Evolutionary conservation across 1,140 invertebrate species (phyloP).

Genomic region (Drosophila lowei): DNA sequence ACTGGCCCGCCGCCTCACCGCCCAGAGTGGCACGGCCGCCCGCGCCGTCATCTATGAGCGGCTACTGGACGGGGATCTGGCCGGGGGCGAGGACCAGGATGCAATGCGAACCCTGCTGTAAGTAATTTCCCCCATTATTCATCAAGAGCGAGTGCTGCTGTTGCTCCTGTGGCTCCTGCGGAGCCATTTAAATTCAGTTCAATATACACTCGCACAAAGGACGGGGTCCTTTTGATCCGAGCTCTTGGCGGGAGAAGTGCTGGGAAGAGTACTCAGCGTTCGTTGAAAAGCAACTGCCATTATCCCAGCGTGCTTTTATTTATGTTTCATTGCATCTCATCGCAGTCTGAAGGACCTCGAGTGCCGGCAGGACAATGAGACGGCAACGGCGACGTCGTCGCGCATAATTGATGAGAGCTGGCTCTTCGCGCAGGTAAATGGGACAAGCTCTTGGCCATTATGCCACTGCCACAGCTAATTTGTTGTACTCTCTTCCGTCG

Average conservation of each 20-base stretch:
- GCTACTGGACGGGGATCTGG: conserved; percentile 51
- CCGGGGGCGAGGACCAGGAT: conserved; percentile 61
- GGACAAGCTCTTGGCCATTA: conserved; percentile 44
- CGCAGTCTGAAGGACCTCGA: conserved; percentile 68
- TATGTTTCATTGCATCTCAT: conserved; percentile 50
- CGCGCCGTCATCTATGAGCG: conserved; percentile 52
- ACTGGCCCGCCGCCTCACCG: conserved; percentile 44
- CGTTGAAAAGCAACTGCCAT: conserved; percentile 29
- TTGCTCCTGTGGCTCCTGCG: no score
- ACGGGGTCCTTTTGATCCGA: no score
- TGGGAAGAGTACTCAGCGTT: conserved; percentile 19
- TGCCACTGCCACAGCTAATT: conserved; percentile 55
- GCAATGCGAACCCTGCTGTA: conserved; percentile 59
- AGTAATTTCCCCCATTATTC: conserved; percentile 47
- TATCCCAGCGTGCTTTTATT: conserved; percentile 48
- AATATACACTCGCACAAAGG: neutral
- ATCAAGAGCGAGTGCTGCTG: neutral
- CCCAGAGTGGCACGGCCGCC: conserved; percentile 35
- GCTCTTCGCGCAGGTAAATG: conserved; percentile 81
- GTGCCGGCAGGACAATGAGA: conserved; percentile 55
- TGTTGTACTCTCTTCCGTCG: conserved; percentile 21
- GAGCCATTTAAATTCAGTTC: conserved; percentile 26
- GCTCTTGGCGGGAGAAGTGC: no score
- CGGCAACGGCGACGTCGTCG: conserved; percentile 53
- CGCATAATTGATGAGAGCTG: conserved; percentile 82